Evolutionary conservation across 2,797 vertebrate species (phyloP), one percentile per base, ranked within the genome.

Genomic region (Corythornis leucogaster): DNA sequence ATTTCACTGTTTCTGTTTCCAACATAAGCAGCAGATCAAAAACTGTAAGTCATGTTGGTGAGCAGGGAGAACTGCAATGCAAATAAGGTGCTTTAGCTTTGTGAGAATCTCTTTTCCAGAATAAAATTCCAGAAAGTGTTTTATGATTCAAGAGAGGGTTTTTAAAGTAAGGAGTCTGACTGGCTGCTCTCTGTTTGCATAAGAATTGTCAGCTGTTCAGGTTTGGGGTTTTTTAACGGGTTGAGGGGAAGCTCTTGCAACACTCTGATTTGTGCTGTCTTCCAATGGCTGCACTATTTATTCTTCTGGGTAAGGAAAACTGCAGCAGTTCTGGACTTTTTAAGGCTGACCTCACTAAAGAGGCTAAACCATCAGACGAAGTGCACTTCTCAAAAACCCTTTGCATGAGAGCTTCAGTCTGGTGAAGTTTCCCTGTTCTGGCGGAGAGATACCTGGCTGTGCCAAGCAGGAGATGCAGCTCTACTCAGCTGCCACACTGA

Each of bases 191-290:
- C 55, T 85, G 82, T 85, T 66, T 97, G 96, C 91, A 30, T 92
- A 95, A 97, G 80, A 95, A 57, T 55, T 76, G 87, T 94, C 95
- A 96, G 92, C 90, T 90, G 40, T 45, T 92, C 80, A 84, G 67
- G 53, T 55, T 61, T 42, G 62, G 24, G 51, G 8, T 51, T 26
- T n/a, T 54, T 30, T 19, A 15, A 16, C 9, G 25, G 46, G 46
- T 48, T 12, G 22, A 7, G 50, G 48, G 50, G 48, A 51, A 26
- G 50, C 57, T 71, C 59, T 96, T 96, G 91, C 81, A 97, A 79
- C 84, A 79, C 74, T 82, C 77, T 69, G 82, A 25, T 78, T 83
- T 94, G 63, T 89, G 40, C 83, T 92, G 92, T 12, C 25, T 55
- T 85, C 58, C 71, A 76, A 2, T 91, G 92, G 86, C 85, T 95